Conservation (phyloP, 2,113 vertebrate species). For the Tetrao urogallus region DNA sequence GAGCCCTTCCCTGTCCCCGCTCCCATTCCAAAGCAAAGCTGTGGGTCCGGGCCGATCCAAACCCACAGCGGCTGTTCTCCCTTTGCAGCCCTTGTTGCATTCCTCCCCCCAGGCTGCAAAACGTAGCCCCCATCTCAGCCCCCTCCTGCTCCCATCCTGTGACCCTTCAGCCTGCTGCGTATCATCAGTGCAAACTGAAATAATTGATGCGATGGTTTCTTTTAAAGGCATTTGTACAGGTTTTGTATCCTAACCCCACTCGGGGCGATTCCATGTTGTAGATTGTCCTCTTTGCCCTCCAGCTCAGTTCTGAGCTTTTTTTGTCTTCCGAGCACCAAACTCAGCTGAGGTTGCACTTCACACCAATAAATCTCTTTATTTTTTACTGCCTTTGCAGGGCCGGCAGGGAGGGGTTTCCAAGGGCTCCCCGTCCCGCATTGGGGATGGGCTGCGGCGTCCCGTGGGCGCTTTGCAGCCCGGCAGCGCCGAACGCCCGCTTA, state of each 20-base stretch:
- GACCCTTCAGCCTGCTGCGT: not conserved
- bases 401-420: not conserved
- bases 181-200: not conserved
- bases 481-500: not conserved
- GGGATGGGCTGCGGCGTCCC: not conserved
- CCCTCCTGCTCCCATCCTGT: rapidly evolving
- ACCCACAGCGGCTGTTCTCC: not conserved
- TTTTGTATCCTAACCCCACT: not conserved
- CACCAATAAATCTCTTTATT: slow-evolving; percentile 22
- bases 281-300: not conserved
- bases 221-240: not conserved
- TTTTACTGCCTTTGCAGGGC: not conserved
- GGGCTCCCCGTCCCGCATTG: too few species aligned
- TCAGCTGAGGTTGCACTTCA: not conserved
- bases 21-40: not conserved
- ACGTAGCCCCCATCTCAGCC: not conserved
- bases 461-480: not conserved
- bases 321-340: rapidly evolving
- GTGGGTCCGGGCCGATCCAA: not conserved
- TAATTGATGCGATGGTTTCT: not conserved
- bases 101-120: not conserved
- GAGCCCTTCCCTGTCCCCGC: not conserved
- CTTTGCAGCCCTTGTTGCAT: not conserved
- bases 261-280: not conserved
- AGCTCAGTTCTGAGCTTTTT: not conserved